Evolutionary conservation across 2,113 vertebrate genomes (phyloP).

Genomic region (Toxostoma redivivum): DNA sequence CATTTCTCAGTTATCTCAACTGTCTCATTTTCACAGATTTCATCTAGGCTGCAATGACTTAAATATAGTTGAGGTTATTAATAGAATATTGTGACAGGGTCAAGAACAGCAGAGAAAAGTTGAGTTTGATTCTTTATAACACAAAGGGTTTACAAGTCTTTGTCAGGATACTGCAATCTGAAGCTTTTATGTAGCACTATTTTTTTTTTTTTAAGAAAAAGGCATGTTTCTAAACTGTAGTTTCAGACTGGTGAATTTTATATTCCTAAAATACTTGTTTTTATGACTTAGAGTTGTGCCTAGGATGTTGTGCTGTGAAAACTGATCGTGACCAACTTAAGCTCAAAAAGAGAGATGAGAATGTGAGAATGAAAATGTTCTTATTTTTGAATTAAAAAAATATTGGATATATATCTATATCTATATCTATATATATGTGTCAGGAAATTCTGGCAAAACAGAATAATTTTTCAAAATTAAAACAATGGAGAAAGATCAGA

Average conservation of each 20-base stretch:
- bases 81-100: background rate
- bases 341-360: background rate
- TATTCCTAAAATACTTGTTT: background rate
- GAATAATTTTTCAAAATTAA: slow-evolving; percentile 3
- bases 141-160: background rate
- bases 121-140: background rate
- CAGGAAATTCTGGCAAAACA: background rate
- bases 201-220: background rate
- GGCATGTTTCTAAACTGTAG: background rate
- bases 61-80: background rate
- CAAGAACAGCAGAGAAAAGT: background rate
- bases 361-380: background rate
- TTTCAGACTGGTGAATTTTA: background rate
- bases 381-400: background rate
- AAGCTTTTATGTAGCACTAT: background rate
- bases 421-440: too few relatives aligned
- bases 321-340: background rate
- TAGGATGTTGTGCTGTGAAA: background rate
- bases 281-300: background rate
- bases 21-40: background rate
- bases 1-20: background rate
- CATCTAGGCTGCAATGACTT: background rate
- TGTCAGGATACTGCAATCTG: background rate
- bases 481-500: background rate
- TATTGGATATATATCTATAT: too few relatives aligned